These are phyloP conservation scores for Lethenteron reissneri DNA, from an alignment of 2,113 vertebrate genomes.

Conservation along the genomic window DNA sequence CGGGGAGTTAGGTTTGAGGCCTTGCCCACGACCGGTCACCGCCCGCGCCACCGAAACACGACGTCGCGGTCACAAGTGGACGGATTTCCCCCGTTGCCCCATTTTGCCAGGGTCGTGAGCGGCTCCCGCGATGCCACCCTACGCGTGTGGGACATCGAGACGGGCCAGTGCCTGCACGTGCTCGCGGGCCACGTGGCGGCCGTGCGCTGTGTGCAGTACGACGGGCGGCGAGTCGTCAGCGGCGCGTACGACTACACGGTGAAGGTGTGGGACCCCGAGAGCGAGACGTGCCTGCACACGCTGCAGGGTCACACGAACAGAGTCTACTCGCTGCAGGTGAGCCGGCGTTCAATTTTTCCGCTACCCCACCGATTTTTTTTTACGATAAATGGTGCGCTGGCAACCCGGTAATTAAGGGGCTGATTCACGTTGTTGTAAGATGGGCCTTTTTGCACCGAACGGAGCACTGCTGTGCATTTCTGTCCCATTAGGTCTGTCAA, in stretches of 20 bases:
- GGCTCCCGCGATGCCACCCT: conserved; percentile 20
- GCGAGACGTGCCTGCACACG: conserved; percentile 22
- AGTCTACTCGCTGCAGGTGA: conserved; percentile 22
- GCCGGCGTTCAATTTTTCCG: too few species aligned
- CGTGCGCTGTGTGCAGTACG: conserved; percentile 21
- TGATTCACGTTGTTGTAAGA: too few species aligned
- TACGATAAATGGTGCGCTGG: too few species aligned
- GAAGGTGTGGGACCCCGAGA: conserved; percentile 25
- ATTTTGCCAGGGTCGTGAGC: conserved; percentile 19
- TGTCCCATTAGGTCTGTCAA: too few species aligned
- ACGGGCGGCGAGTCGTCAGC: conserved; percentile 21
- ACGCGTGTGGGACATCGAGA: conserved; percentile 25
- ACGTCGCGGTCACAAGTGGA: too few species aligned
- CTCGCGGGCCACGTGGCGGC: conserved; percentile 23
- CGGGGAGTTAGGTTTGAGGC: neutral
- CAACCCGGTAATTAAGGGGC: too few species aligned
- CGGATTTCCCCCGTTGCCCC: too few species aligned
- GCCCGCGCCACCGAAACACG: neutral
- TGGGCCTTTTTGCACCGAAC: too few species aligned
- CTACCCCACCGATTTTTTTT: too few species aligned
- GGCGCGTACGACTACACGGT: conserved; percentile 23
- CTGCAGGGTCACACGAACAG: conserved; percentile 25
- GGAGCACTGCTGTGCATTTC: too few species aligned
- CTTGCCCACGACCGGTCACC: neutral
- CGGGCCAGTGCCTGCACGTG: conserved; percentile 20